Evolutionary conservation across 2,113 vertebrate species (phyloP).

Genomic region (Orientallactaga bullata): DNA sequence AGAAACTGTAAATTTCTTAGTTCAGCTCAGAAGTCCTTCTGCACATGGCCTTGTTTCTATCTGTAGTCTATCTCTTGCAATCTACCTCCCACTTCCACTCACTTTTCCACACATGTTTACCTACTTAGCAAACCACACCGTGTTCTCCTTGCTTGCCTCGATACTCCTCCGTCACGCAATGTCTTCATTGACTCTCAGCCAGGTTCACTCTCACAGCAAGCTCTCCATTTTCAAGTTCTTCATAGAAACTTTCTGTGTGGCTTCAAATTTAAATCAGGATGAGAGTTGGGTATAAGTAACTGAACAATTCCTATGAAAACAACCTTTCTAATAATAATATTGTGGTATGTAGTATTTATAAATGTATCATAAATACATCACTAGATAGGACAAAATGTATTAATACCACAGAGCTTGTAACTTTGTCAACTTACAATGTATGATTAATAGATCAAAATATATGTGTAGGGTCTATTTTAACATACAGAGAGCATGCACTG

Average conservation of each 20-base stretch:
- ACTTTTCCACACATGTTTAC: background rate
- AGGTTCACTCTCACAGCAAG: background rate
- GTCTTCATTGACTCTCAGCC: background rate
- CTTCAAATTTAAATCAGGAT: background rate
- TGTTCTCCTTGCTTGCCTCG: background rate
- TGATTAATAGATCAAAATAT: background rate
- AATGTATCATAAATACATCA: background rate
- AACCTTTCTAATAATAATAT: background rate
- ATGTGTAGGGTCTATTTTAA: background rate
- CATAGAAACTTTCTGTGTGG: background rate
- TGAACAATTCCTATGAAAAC: background rate
- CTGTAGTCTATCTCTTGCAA: background rate
- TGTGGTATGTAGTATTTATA: background rate
- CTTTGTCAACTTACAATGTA: conserved; percentile 15
- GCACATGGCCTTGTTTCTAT: background rate
- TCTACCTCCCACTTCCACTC: background rate
- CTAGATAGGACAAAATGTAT: background rate
- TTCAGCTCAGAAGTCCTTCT: background rate
- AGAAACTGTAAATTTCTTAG: background rate
- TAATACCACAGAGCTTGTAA: background rate
- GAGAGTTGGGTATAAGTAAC: background rate
- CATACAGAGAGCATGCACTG: background rate
- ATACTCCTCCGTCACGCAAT: background rate
- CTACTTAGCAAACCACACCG: background rate
- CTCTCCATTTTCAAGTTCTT: background rate